These are phyloP conservation scores for Cochlearius cochlearius DNA, from an alignment of 2,113 vertebrate genomes.

Conservation along the genomic window DNA sequence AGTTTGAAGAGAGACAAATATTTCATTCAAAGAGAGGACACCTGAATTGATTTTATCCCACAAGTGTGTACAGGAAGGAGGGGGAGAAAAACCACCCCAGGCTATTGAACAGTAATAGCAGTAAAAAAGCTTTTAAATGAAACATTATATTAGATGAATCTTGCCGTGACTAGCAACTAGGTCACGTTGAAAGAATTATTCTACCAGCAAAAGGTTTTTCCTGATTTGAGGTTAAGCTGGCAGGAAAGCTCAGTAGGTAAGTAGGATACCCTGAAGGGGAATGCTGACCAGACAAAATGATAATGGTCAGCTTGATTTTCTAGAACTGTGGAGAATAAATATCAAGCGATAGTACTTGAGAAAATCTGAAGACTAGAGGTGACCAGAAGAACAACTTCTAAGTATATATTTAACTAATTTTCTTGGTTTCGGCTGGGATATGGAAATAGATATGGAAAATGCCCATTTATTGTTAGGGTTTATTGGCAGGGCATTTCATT, in stretches of 20 bases:
- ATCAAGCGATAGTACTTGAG: not conserved
- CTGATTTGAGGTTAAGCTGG: not conserved
- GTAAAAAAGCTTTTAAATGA: not conserved
- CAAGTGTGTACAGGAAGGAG: not conserved
- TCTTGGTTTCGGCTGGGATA: no score
- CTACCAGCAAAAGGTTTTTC: not conserved
- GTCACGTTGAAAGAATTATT: not conserved
- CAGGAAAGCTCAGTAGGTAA: not conserved
- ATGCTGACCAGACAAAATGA: not conserved
- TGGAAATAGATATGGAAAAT: not conserved
- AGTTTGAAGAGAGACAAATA: not conserved
- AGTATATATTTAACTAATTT: not conserved
- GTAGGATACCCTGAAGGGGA: not conserved
- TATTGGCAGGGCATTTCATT: not conserved
- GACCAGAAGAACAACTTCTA: not conserved
- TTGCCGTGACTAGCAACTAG: not conserved
- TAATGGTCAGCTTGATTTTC: not conserved
- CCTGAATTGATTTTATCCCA: not conserved
- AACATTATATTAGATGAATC: not conserved
- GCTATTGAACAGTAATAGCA: not conserved
- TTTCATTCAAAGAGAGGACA: not conserved
- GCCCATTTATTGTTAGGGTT: not conserved
- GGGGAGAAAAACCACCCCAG: not conserved
- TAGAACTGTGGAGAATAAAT: not conserved
- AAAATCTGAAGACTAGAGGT: not conserved